Evolutionary conservation across 2,113 vertebrate genomes (phyloP).

Genomic region (Sigmodon hispidus): DNA sequence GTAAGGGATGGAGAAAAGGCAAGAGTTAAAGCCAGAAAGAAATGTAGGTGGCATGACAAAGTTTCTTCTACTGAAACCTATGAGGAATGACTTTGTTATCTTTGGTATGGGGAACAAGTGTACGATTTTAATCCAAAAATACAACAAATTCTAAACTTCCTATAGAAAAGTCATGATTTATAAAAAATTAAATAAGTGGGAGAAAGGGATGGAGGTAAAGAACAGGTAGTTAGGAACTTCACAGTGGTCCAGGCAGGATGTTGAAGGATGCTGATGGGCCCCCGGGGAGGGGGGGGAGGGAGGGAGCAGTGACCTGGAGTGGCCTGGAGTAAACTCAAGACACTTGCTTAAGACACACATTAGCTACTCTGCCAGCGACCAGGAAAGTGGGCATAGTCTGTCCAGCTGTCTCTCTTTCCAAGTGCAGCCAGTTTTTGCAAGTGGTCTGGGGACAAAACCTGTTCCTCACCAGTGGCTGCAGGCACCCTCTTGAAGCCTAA

Average conservation of each 20-base stretch:
- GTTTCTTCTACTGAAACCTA: not conserved
- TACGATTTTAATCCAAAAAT: not conserved
- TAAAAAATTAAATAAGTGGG: not conserved
- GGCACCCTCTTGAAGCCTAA: constrained; percentile 73
- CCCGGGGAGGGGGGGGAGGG: not conserved
- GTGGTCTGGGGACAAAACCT: constrained; percentile 43
- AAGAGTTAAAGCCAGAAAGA: not conserved
- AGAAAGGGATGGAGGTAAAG: not conserved
- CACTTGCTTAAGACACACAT: not conserved
- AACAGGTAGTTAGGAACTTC: not conserved
- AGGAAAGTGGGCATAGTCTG: constrained; percentile 52
- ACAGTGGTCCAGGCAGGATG: not conserved
- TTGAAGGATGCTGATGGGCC: not conserved
- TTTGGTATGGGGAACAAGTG: not conserved
- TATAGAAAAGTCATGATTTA: not conserved
- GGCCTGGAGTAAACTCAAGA: not conserved
- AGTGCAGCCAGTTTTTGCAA: constrained; percentile 48
- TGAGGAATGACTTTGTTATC: not conserved
- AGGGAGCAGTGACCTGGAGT: not conserved
- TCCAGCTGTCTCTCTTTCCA: constrained; percentile 27
- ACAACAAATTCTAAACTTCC: not conserved
- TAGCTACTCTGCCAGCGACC: constrained; percentile 17
- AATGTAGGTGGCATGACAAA: not conserved
- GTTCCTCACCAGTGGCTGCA: constrained; percentile 43
- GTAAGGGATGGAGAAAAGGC: not conserved